These are phyloP conservation scores for Myioborus melanocephalus DNA, from an alignment of 2,797 vertebrate species.

Conservation along the genomic window DNA sequence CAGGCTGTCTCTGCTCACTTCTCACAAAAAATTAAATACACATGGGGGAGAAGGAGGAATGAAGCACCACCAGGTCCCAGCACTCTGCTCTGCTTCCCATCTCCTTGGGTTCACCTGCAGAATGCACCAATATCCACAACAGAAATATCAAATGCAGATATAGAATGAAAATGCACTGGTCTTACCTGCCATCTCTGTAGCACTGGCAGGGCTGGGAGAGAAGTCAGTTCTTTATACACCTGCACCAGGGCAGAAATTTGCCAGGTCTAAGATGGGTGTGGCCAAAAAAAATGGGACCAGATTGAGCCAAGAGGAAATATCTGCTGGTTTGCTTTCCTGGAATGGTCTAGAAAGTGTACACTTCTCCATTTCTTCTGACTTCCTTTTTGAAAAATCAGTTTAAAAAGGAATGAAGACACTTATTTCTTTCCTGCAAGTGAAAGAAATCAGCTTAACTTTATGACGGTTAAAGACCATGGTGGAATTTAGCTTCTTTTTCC, in stretches of 20 bases:
- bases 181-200: slow-evolving; percentile 49
- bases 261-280: not conserved
- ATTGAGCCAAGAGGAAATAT: slow-evolving; percentile 40
- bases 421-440: not conserved
- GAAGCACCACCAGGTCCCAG: not conserved
- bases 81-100: not conserved
- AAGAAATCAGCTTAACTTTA: not conserved
- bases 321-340: not conserved
- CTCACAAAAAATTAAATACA: not conserved
- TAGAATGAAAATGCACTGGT: not conserved
- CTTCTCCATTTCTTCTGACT: not conserved
- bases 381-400: not conserved
- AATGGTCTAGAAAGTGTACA: not conserved
- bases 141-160: not conserved
- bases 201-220: not conserved
- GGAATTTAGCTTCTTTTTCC: not conserved
- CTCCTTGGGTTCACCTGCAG: not conserved
- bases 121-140: not conserved
- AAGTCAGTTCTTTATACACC: not conserved
- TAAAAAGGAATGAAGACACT: not conserved
- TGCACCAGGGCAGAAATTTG: not conserved
- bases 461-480: not conserved
- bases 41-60: not conserved
- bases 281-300: not conserved
- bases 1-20: not conserved